These are phyloP conservation scores for Cryptus viduatorius DNA, from an alignment of 2,888 invertebrate species.

Conservation along the genomic window DNA sequence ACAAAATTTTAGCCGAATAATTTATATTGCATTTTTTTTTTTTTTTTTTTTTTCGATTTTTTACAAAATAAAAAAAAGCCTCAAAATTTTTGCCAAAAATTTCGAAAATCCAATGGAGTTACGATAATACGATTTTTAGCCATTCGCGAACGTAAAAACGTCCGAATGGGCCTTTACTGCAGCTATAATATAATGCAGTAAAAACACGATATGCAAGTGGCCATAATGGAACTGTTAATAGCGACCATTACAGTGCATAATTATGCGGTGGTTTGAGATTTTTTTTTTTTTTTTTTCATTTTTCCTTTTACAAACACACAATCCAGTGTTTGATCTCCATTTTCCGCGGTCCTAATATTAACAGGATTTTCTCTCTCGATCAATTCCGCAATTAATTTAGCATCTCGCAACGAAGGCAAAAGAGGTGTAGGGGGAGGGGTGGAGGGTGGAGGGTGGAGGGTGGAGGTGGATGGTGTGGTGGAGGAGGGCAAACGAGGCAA, in stretches of 20 bases:
- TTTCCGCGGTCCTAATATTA: constrained; percentile 58
- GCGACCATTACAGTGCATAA: constrained; percentile 29
- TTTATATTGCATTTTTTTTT: too few species aligned
- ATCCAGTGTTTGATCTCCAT: constrained; percentile 8
- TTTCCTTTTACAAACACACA: constrained; percentile 49
- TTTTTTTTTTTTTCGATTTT: too few species aligned
- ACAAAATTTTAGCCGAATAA: too few species aligned
- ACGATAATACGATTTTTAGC: background rate
- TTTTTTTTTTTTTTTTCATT: constrained; percentile 35
- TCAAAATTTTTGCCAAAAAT: too few species aligned
- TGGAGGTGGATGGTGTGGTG: background rate
- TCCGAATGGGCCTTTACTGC: background rate
- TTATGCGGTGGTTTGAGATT: constrained; percentile 3
- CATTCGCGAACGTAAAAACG: background rate
- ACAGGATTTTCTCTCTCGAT: constrained; percentile 65
- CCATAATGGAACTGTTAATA: background rate
- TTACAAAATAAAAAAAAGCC: too few species aligned
- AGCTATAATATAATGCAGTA: too few species aligned
- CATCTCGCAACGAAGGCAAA: constrained; percentile 33
- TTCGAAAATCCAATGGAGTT: background rate
- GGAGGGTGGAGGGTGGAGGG: constrained; percentile 28
- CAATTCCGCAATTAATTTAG: constrained; percentile 74
- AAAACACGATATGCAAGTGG: background rate
- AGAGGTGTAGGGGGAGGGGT: background rate
- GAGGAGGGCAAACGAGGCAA: constrained; percentile 48